Base-by-base conservation (phyloP, 2,113 vertebrate genomes). In the Dasyornis broadbenti region DNA sequence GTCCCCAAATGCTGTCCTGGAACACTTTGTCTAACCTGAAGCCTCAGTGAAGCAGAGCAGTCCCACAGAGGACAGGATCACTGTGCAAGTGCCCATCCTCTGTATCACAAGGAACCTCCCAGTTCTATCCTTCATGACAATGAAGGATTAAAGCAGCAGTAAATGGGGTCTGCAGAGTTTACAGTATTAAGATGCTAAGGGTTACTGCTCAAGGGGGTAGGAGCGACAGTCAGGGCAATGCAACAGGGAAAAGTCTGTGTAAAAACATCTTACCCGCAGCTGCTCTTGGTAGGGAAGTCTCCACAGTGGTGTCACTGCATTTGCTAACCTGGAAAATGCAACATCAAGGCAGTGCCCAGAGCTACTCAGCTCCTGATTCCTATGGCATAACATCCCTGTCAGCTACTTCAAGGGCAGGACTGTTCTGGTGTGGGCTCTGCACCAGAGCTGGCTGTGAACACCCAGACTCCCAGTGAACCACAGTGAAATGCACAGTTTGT, bases 251-350 rank as follows among this genome's bases (percentile, higher is more conserved):
- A 61, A 88, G 7, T 52, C 69, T 71, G 49, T 5, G 5, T 44
- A 61, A 72, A 33, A 52, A 37, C 40, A 50, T 80, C 94, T 72
- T 84, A 98, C 96, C 96, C 97, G 95, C 39, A 99, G 98, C 93
- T 99, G 98, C 40, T 99, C 97, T 27, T 98, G 96, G 94, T 98
- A 99, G 69, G 94, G 97, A 50, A 98, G 92, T 90, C 98, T 98
- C 98, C 98, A 99, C n/a, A 99, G 95, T 23, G 98, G 98, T 6
- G 97, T 98, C 50, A 97, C 98, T 13, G 39, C 95, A 24, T 98
- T 96, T 6, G 97, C 97, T 78, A 99, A 61, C 92, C 98, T 98
- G 89, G 22, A 94, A 96, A 92, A 81, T 81, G 93, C 56, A 95
- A 77, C 45, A 77, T 42, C 14, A 9, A 3, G 1, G n/a, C 13